Percentiles rank a stretch among this genome's conserved stretches.
Conservation (phyloP, 1,140 invertebrate genomes). For the Lepidostoma basale region DNA sequence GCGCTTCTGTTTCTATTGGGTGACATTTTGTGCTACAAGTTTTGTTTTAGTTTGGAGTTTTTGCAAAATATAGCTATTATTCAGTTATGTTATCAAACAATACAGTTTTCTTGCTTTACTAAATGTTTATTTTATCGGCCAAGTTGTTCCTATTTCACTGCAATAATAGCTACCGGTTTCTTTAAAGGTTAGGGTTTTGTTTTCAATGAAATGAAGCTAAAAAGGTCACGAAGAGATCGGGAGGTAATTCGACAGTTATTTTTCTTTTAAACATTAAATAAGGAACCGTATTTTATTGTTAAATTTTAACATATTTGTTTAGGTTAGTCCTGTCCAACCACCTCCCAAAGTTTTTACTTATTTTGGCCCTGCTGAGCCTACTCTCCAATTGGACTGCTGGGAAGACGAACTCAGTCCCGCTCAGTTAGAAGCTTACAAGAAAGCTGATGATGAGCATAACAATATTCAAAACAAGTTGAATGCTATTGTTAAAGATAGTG, state of each 20-base stretch:
- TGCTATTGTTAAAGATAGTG: conserved; percentile 62
- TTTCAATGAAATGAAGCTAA: conserved; percentile 31
- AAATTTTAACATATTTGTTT: neutral
- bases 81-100: too few relatives aligned
- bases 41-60: too few relatives aligned
- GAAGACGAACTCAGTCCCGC: conserved; percentile 70
- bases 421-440: conserved; percentile 62
- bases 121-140: neutral
- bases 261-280: neutral
- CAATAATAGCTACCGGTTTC: conserved; percentile 4
- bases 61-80: too few relatives aligned
- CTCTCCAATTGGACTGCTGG: conserved; percentile 69
- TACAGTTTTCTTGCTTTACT: too few relatives aligned
- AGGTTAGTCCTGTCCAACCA: conserved; percentile 9
- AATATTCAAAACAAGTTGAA: conserved; percentile 64
- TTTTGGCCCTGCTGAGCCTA: conserved; percentile 60
- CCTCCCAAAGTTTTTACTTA: conserved; percentile 43
- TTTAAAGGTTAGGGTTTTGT: conserved; percentile 14
- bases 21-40: too few relatives aligned
- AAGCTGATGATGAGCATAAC: conserved; percentile 66
- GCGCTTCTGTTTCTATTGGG: too few relatives aligned
- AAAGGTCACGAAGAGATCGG: conserved; percentile 26
- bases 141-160: neutral
- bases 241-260: conserved; percentile 22
- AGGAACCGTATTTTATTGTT: neutral